A percentile compares a stretch with the other conserved stretches of the same genome.
phyloP scores from a whole-genome alignment of 2,888 invertebrate genomes.

The Platycheirus rosarum region DNA sequence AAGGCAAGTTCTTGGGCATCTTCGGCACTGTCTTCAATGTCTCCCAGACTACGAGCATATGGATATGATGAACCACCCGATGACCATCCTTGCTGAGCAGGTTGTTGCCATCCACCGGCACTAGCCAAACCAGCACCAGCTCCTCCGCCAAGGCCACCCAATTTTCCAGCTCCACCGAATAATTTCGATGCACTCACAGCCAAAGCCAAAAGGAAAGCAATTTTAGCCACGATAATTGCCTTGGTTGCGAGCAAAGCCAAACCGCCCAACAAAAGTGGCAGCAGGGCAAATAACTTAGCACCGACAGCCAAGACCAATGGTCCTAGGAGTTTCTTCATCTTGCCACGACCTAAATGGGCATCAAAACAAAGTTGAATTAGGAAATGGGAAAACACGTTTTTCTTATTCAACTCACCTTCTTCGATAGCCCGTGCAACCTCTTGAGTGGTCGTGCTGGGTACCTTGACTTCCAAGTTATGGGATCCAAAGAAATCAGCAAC shows the following conservation, averaged over 20 bases:
- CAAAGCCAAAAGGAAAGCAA: constrained; percentile 89
- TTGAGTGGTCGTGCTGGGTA: constrained; percentile 86
- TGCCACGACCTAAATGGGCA: constrained; percentile 86
- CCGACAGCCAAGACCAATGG: constrained; percentile 88
- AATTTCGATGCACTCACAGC: constrained; percentile 88
- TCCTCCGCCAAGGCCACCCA: constrained; percentile 78
- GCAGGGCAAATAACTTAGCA: constrained; percentile 88
- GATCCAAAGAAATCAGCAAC: constrained; percentile 85
- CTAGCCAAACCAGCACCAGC: constrained; percentile 77
- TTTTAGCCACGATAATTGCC: constrained; percentile 90
- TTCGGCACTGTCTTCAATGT: constrained; percentile 84
- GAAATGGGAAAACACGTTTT: too few species aligned
- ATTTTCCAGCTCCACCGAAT: constrained; percentile 84
- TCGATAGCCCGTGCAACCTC: constrained; percentile 88
- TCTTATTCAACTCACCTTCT: constrained; percentile 88
- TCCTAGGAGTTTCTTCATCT: constrained; percentile 88
- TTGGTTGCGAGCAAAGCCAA: constrained; percentile 89
- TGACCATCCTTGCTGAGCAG: constrained; percentile 75
- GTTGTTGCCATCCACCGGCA: constrained; percentile 77
- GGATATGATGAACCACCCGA: constrained; percentile 82
- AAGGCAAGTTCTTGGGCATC: constrained; percentile 89
- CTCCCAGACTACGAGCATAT: constrained; percentile 84
- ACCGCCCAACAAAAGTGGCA: constrained; percentile 88
- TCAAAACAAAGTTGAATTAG: constrained; percentile 15
- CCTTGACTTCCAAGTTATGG: constrained; percentile 87